phyloP scores from a whole-genome alignment of 2,113 vertebrate species.

The Protobothrops mucrosquamatus region DNA sequence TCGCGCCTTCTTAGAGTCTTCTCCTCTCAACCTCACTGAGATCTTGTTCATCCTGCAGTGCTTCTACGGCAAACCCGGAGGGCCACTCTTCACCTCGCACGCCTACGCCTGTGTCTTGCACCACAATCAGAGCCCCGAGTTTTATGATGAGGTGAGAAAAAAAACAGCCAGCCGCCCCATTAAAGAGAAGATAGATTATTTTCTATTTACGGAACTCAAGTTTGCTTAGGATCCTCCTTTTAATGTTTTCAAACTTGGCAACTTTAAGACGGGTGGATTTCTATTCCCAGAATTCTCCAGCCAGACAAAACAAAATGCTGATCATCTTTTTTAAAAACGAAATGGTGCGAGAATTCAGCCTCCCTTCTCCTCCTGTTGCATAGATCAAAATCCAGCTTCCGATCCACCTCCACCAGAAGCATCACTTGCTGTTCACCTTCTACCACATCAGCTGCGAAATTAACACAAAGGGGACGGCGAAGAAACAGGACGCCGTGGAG shows the following conservation, averaged over 20 bases:
- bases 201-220: neutral
- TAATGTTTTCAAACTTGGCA: neutral
- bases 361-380: slow-evolving; percentile 53
- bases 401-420: slow-evolving; percentile 92
- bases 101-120: slow-evolving; percentile 85
- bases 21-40: neutral
- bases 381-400: slow-evolving; percentile 96
- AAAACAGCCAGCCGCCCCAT: neutral
- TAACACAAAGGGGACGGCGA: slow-evolving; percentile 86
- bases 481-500: slow-evolving; percentile 90
- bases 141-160: slow-evolving; percentile 90
- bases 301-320: no score
- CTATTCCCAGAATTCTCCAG: neutral
- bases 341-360: slow-evolving; percentile 44
- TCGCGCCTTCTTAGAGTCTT: neutral
- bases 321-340: slow-evolving; percentile 6
- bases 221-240: neutral
- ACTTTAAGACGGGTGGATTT: neutral
- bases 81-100: slow-evolving; percentile 77
- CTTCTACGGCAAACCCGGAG: slow-evolving; percentile 91
- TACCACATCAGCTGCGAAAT: slow-evolving; percentile 98
- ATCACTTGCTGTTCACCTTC: slow-evolving; percentile 96
- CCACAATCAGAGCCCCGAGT: slow-evolving; percentile 95
- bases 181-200: neutral
- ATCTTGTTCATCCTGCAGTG: slow-evolving; percentile 74